phyloP scores from a whole-genome alignment of 2,888 invertebrate species.

The Odontomyia ornata region DNA sequence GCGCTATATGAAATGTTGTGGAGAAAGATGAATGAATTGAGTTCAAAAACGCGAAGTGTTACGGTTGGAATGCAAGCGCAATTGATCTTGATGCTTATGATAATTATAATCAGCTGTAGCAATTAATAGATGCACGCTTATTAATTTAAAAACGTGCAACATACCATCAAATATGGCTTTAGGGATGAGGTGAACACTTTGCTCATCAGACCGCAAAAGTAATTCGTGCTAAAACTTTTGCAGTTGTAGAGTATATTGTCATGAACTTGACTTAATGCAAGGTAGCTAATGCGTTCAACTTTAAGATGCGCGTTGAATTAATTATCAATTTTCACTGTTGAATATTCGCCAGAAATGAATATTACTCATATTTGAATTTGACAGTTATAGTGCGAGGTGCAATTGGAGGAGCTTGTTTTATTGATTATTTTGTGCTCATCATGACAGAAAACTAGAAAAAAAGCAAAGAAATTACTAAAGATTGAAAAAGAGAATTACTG shows the following conservation, averaged over 20 bases:
- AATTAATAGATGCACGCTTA: not conserved
- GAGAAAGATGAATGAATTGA: not conserved
- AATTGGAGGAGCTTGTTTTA: too few species aligned
- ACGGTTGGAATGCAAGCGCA: conserved; percentile 4
- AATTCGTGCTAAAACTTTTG: not conserved
- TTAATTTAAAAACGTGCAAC: conserved; percentile 3
- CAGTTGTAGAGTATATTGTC: not conserved
- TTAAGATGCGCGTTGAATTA: too few species aligned
- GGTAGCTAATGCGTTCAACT: too few species aligned
- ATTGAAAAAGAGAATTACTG: too few species aligned
- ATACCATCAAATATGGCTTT: not conserved
- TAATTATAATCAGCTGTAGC: not conserved
- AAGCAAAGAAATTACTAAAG: too few species aligned
- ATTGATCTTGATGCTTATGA: not conserved
- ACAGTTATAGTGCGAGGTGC: too few species aligned
- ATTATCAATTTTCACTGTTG: too few species aligned
- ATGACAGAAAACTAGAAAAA: too few species aligned
- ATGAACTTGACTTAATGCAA: too few species aligned
- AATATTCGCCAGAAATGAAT: too few species aligned
- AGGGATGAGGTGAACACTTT: not conserved
- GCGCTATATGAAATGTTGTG: not conserved
- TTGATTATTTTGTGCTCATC: too few species aligned
- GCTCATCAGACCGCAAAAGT: not conserved
- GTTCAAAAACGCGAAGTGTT: conserved; percentile 16
- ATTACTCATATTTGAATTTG: too few species aligned